Base-by-base conservation (phyloP, 2,888 invertebrate genomes). In the Crematogaster levior region DNA sequence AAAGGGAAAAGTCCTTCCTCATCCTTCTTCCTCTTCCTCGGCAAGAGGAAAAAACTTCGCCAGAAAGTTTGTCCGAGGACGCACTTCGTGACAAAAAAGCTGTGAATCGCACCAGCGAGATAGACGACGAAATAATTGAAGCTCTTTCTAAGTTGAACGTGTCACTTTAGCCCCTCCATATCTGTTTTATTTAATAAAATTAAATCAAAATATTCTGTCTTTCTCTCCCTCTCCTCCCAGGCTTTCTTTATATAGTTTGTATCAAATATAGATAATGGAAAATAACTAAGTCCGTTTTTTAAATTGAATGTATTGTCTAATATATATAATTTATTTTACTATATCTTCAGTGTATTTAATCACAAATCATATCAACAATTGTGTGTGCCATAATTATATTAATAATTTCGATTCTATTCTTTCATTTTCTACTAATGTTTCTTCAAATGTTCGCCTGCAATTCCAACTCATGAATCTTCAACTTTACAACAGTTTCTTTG, bases 41-140 rank as follows among this genome's bases (percentile, higher is more conserved):
- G 12, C n/a, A 51, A 6, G 9, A 51, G 12, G 15, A 21, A 56
- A 60, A 30, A 73, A n/a, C 18, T 30, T 43, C 15, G 15, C 40
- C 27, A 12, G 43, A 24, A 73, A 73, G 60, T 73, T 73, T 10
- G 12, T n/a, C 46, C 37, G 51, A 18, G 51, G 74, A 27, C 37
- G 61, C 61, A 61, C 7, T 1, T 21, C 34, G 60, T 12, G n/a
- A 4, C 51, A 63, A 48, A 75, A 60, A 75, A 63, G 9, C 46
- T 18, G 18, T 34, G 21, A 60, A 46, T 46, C 40, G 27, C 53
- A 15, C 18, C 6, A 56, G 30, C 30, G 21, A 43, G 43, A 15
- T 43, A 15, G 21, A 60, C 74, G 12, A 37, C n/a, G 30, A 12
- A 51, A 75, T 75, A 63, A 63, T 75, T 63, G 48, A 63, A 75